These are phyloP conservation scores for Periophthalmodon schlosseri DNA, from an alignment of 2,113 vertebrate genomes.

Conservation along the genomic window DNA sequence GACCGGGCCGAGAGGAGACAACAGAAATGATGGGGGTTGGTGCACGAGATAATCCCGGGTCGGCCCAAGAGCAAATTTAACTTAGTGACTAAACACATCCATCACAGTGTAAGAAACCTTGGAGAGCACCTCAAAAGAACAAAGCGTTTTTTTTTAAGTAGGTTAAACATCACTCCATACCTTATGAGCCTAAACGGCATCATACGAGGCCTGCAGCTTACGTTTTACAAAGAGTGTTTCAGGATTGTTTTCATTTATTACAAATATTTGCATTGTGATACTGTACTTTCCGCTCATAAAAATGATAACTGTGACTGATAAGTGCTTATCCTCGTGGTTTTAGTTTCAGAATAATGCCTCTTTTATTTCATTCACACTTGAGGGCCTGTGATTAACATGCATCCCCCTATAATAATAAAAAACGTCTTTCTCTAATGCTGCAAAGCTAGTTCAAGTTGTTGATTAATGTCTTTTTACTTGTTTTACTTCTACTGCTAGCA, in stretches of 20 bases:
- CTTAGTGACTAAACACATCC: conserved; percentile 50
- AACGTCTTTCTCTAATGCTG: neutral
- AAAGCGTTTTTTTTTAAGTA: neutral
- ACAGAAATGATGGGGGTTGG: conserved; percentile 23
- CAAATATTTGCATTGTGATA: neutral
- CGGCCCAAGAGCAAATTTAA: conserved; percentile 48
- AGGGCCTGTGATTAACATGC: neutral
- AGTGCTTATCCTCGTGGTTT: neutral
- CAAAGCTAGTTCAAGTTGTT: neutral
- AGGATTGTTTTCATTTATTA: neutral
- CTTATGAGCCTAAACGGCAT: neutral
- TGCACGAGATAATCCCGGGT: conserved; percentile 55
- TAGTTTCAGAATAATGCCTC: neutral
- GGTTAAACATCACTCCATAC: conserved; percentile 3
- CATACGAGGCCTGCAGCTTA: neutral
- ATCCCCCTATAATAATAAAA: neutral
- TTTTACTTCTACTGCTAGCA: neutral
- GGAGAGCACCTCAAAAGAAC: conserved; percentile 23
- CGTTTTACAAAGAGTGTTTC: neutral
- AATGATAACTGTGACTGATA: neutral
- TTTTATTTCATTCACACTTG: neutral
- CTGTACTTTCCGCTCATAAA: neutral
- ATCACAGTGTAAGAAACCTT: conserved; percentile 33
- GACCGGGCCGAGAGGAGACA: conserved; percentile 37
- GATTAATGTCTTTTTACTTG: neutral